Base-by-base conservation (phyloP, 2,888 invertebrate species). In the Chaitophorus viminalis region DNA sequence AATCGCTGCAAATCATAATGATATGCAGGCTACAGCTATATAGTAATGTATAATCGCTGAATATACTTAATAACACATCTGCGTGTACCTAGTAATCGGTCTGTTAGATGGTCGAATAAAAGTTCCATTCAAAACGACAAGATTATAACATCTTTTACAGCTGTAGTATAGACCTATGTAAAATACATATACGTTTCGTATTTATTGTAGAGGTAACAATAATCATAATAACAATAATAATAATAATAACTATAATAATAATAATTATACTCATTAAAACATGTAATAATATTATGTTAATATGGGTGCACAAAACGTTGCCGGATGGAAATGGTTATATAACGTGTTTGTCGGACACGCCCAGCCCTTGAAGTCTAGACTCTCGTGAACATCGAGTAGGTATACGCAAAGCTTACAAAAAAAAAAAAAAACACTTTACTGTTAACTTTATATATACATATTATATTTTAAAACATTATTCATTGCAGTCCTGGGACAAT, bases 341-440 rank as follows among this genome's bases (percentile, higher is more conserved):
- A 81, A 75, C 74, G 84, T 84, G 84, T 84, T 84, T 84, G 76
- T 76, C 76, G 65, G 84, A 25, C 65, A 76, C 84, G 84, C 75
- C 84, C 82, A 82, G 25, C 52, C 52, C 70, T 82, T 36, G 52
- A 52, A 52, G 82, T 82, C 68, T 81, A 39, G 81, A 68, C 68
- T 60, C 78, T 54, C 9, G 79, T n/a, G 79, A n/a, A 79, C 60
- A 36, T 31, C 2, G 68, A 68, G 68, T 68, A 68, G 3, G 36
- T 36, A 36, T 36, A 36, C 36, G 36, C n/a, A 52, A 52, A 52
- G 52, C 36, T 36, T 52, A 52, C 11, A 60, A 54, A 54, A 60
- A 18, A 60, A 21, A 60, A 11, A 60, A 60, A 18, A 60, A 60
- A 25, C 21, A 6, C 6, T 60, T 25, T 60, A 21, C 60, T 60